These are phyloP conservation scores for Acanthosoma haemorrhoidale DNA, from an alignment of 2,888 invertebrate species.

Conservation along the genomic window DNA sequence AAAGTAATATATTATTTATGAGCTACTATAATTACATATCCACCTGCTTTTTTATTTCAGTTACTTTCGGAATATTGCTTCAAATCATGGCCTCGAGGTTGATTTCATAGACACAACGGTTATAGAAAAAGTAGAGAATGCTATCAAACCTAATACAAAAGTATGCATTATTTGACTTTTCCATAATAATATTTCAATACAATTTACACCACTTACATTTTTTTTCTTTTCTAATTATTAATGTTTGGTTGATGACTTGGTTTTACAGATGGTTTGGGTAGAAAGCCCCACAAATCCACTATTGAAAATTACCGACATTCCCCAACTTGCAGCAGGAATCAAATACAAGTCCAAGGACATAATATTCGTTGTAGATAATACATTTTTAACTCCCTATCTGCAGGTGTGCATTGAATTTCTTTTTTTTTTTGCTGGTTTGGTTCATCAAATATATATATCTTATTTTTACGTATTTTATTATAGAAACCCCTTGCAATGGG, in stretches of 20 bases:
- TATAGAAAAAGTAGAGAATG: constrained; percentile 58
- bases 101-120: constrained; percentile 74
- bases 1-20: neutral
- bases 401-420: constrained; percentile 50
- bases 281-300: constrained; percentile 96
- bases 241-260: no score
- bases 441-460: neutral
- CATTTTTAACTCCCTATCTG: constrained; percentile 87
- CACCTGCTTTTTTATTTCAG: neutral
- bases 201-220: no score
- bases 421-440: neutral
- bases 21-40: neutral
- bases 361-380: constrained; percentile 83
- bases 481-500: constrained; percentile 83
- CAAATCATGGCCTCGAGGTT: constrained; percentile 65
- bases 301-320: constrained; percentile 83
- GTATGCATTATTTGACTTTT: constrained; percentile 48
- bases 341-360: constrained; percentile 52
- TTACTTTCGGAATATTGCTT: constrained; percentile 53
- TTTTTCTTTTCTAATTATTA: no score
- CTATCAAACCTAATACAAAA: constrained; percentile 78
- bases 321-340: constrained; percentile 59
- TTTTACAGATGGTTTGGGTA: constrained; percentile 73
- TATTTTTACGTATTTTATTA: constrained; percentile 20
- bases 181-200: constrained; percentile 49